Evolutionary conservation across 2,797 vertebrate species (phyloP).

Genomic region (Strix occidentalis): DNA sequence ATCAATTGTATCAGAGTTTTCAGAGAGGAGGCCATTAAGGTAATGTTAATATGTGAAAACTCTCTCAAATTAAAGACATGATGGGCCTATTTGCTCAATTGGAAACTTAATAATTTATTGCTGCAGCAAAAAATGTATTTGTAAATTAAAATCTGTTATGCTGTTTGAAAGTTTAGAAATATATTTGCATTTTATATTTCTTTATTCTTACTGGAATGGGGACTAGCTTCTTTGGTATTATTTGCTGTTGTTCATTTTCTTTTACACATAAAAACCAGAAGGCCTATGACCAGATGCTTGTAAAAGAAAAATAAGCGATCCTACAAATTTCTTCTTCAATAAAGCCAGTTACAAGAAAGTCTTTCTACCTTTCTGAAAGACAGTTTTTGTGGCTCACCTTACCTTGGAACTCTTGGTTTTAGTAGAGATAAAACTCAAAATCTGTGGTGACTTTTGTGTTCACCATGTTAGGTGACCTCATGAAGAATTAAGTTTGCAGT

Average conservation of each 20-base stretch:
- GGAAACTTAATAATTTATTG: neutral
- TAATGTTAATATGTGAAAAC: constrained; percentile 62
- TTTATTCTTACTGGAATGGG: neutral
- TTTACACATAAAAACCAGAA: neutral
- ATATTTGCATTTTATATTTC: neutral
- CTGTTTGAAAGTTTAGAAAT: neutral
- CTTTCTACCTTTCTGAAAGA: neutral
- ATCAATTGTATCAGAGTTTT: constrained; percentile 88
- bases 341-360: neutral
- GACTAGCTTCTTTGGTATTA: neutral
- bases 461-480: neutral
- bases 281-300: neutral
- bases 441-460: neutral
- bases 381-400: neutral
- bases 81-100: neutral
- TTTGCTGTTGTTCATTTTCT: neutral
- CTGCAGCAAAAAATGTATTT: neutral
- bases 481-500: neutral
- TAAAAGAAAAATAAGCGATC: neutral
- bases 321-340: neutral
- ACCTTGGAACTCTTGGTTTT: neutral
- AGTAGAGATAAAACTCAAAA: neutral
- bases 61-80: neutral
- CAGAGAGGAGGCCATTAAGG: constrained; percentile 90
- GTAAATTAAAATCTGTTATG: neutral